Evolutionary conservation across 2,113 vertebrate genomes (phyloP), one percentile per base, ranked within the genome.

Genomic region (Zootoca vivipara): DNA sequence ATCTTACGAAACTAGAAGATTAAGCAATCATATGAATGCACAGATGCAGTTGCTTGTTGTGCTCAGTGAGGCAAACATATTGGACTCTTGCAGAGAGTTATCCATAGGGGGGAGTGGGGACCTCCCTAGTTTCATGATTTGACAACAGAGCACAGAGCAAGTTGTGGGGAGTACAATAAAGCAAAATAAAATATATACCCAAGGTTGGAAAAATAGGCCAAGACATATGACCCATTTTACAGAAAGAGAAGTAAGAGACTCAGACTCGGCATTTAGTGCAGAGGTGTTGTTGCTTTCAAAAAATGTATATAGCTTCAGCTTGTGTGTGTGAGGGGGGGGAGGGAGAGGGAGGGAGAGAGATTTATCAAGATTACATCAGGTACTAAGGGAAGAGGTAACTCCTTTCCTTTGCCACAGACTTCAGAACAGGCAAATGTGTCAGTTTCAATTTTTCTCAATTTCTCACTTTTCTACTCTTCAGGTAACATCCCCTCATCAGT

Each of bases 1-100:
- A 89, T 91, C 91, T 93, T 30, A 73, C 73, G 87, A 87, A 89
- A 82, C 93, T 89, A 93, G 85, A 92, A 90, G 93, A 93, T 96
- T 84, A 91, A 52, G 87, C 74, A n/a, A 69, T 92, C 92, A 86
- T 38, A 80, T 85, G 93, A 89, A 46, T 84, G 75, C 80, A 69
- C 93, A 93, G 94, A 89, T 93, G 93, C 86, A 69, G 84, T 62
- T 90, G 91, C 82, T 38, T 90, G 78, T 52, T 2, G 28, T 22
- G 80, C 93, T 93, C 94, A 89, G 90, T 92, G 92, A 81, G 90
- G 18, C 0, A 86, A 83, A 82, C 93, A 93, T 92, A 87, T 74
- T 87, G 89, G 85, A 79, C 87, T 82, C 78, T 0, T 4, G 16
- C 69, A 82, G 72, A 92, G 64, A 85, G 0, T 28, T 90, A 85